Conservation (phyloP, 2,797 vertebrate species). For the Vespertilio murinus region DNA sequence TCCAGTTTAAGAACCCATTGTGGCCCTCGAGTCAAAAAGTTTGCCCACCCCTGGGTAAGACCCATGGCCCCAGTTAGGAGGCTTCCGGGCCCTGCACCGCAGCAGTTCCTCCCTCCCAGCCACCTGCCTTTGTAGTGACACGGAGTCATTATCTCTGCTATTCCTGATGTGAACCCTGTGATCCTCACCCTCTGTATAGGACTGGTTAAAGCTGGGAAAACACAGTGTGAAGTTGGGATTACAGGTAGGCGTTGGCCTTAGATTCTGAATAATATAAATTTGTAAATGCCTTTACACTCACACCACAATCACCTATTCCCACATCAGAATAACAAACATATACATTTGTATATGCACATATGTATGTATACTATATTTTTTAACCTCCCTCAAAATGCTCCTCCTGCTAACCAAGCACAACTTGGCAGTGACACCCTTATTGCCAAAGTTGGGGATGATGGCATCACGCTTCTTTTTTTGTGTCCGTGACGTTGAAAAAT, state of each 20-base stretch:
- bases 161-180: constrained; percentile 28
- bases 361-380: neutral
- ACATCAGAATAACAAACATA: neutral
- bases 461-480: neutral
- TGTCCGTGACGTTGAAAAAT: neutral
- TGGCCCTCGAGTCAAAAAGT: no score
- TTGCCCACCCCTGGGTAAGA: neutral
- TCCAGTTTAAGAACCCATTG: no score
- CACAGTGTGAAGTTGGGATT: constrained; percentile 54
- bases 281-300: constrained; percentile 12
- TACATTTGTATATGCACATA: no score
- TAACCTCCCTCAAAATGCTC: neutral
- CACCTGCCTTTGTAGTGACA: constrained; percentile 26
- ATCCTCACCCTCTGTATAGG: constrained; percentile 60
- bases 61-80: neutral
- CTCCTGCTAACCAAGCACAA: neutral
- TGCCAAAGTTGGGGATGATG: neutral
- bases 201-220: constrained; percentile 41
- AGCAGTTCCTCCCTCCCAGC: neutral
- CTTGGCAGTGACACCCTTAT: neutral
- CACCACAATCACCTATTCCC: neutral
- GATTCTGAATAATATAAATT: constrained; percentile 58
- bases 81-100: neutral
- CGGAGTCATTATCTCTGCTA: constrained; percentile 11
- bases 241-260: neutral